Percentiles rank a stretch among this genome's conserved stretches.
Conservation (phyloP, 1,140 invertebrate genomes). For the Drosophila funebris region DNA sequence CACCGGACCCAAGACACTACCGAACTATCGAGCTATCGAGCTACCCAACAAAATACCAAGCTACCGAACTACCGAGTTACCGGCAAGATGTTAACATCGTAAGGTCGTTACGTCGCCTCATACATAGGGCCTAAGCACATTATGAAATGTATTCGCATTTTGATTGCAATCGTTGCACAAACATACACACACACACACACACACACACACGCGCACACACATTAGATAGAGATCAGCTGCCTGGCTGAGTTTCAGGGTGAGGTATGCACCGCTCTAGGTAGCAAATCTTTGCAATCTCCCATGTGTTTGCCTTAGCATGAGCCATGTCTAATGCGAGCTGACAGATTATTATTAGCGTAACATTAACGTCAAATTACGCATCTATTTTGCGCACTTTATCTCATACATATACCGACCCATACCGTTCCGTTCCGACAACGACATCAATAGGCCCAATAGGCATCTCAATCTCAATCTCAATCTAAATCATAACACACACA, state of each 20-base stretch:
- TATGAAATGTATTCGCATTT: constrained; percentile 52
- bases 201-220: constrained; percentile 3
- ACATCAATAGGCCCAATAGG: background rate
- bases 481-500: constrained; percentile 23
- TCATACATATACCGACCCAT: constrained; percentile 19
- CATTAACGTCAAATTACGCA: constrained; percentile 83
- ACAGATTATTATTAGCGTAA: constrained; percentile 84
- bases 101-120: constrained; percentile 40
- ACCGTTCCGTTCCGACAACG: background rate
- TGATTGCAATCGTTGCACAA: constrained; percentile 57
- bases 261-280: constrained; percentile 26
- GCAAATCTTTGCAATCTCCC: constrained; percentile 15
- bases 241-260: background rate
- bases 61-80: background rate
- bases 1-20: constrained; percentile 23
- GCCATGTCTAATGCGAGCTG: constrained; percentile 69
- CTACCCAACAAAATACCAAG: background rate
- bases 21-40: background rate
- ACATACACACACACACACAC: constrained; percentile 24
- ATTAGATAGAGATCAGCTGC: constrained; percentile 67
- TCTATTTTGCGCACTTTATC: constrained; percentile 81
- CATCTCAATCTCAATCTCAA: constrained; percentile 18
- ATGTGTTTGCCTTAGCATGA: constrained; percentile 7
- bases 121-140: constrained; percentile 60
- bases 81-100: constrained; percentile 4